These are phyloP conservation scores for Streptopelia turtur DNA, from an alignment of 2,797 vertebrate genomes.

Conservation along the genomic window DNA sequence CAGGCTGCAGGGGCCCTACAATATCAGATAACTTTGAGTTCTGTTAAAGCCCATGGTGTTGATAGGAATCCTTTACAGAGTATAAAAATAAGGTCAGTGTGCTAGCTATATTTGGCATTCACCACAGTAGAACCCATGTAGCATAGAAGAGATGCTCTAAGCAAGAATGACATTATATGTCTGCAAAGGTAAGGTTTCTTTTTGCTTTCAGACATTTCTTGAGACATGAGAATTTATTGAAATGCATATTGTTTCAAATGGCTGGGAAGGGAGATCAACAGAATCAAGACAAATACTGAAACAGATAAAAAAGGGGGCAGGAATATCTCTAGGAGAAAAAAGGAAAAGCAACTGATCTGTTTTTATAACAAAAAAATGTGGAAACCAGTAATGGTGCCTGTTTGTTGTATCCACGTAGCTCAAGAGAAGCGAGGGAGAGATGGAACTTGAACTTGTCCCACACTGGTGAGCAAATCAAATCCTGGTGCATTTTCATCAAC, in stretches of 20 bases:
- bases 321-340: conserved; percentile 6
- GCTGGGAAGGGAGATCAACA: not conserved
- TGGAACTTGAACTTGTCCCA: conserved; percentile 87
- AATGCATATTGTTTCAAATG: not conserved
- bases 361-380: conserved; percentile 6
- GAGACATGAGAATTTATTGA: not conserved
- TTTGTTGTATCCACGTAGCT: conserved; percentile 36
- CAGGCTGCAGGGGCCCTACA: not conserved
- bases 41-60: not conserved
- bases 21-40: not conserved
- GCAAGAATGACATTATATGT: not conserved
- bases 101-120: not conserved
- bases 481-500: conserved; percentile 88
- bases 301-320: not conserved
- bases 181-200: not conserved
- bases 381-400: conserved; percentile 19
- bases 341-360: not conserved
- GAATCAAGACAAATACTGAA: conserved; percentile 51
- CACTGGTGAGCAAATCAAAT: conserved; percentile 86
- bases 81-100: not conserved
- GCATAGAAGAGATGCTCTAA: not conserved
- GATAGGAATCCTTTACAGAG: not conserved
- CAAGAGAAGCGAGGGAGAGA: conserved; percentile 75
- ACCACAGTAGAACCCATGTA: not conserved
- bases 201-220: not conserved